Base-by-base conservation (phyloP, 2,797 vertebrate species). In the Crotalus adamanteus region DNA sequence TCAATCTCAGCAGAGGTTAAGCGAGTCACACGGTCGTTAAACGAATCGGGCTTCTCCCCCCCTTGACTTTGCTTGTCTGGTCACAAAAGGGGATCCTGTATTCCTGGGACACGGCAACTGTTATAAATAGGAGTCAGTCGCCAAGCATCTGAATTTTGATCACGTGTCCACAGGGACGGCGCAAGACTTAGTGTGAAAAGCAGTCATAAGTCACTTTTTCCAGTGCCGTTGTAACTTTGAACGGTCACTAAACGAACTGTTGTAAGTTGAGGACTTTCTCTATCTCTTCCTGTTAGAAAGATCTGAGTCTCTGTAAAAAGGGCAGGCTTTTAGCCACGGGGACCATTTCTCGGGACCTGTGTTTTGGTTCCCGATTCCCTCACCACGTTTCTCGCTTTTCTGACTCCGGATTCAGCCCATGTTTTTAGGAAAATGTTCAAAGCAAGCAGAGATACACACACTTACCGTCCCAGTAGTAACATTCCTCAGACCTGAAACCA, bases 391-490 rank as follows among this genome's bases (percentile, higher is more conserved):
- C 73, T 78, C 73, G 1, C 18, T 42, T 20, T 42, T 4, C 31
- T 4, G 37, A 78, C 37, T 42, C 18, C 37, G 1, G 73, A 78
- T 22, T 22, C 73, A 78, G 73, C 63, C 25, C 9, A 11, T 53
- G 51, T 31, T 7, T 7, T 42, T 65, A n/a, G 26, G 26, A 12
- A 69, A 57, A 78, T 14, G 37, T 69, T 47, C 25, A 12, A 63
- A 93, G 65, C 90, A 92, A 91, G 65, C 90, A 91, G 55, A 95
- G 87, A 86, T n/a, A 94, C 7, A 93, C 91, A 83, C 51, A 96
- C 97, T 96, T 95, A 97, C 96, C 96, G 0, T 88, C 85, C 6
- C 37, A 57, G 90, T 88, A 94, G 95, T 93, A 92, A 89, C 90
- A 92, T 93, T 69, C 91, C 94, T 94, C 86, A 96, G 90, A 91